These are phyloP conservation scores for Triplophysa siluroides DNA, from an alignment of 2,113 vertebrate species.

Conservation along the genomic window DNA sequence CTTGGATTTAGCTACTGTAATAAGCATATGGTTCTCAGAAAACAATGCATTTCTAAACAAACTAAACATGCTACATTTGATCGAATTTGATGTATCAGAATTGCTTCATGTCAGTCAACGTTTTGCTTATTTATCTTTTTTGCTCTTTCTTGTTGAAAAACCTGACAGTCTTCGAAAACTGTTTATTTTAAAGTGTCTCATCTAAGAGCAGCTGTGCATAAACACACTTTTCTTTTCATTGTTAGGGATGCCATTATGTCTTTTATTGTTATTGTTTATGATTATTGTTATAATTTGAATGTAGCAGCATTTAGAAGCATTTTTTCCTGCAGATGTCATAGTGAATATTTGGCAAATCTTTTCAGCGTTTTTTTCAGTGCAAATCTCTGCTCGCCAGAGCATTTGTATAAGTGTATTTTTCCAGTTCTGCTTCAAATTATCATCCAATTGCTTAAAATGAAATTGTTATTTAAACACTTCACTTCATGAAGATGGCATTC, in stretches of 20 bases:
- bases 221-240: background rate
- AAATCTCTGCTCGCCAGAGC: background rate
- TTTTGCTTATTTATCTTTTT: background rate
- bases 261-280: constrained; percentile 4
- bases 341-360: background rate
- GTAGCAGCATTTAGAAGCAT: background rate
- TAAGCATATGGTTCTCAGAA: background rate
- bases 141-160: background rate
- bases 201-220: constrained; percentile 6
- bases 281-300: background rate
- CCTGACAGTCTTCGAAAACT: background rate
- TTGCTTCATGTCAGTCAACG: background rate
- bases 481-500: background rate
- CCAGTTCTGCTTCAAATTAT: constrained; percentile 34
- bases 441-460: constrained; percentile 29
- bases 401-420: constrained; percentile 43
- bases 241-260: background rate
- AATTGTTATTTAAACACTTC: constrained; percentile 47
- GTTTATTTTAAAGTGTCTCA: background rate
- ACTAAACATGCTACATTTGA: background rate
- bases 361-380: background rate
- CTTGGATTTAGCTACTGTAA: background rate
- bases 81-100: background rate
- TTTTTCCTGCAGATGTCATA: background rate
- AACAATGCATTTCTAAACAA: background rate